Evolutionary conservation across 2,113 vertebrate species (phyloP).

Genomic region (Rhinogobius similis): DNA sequence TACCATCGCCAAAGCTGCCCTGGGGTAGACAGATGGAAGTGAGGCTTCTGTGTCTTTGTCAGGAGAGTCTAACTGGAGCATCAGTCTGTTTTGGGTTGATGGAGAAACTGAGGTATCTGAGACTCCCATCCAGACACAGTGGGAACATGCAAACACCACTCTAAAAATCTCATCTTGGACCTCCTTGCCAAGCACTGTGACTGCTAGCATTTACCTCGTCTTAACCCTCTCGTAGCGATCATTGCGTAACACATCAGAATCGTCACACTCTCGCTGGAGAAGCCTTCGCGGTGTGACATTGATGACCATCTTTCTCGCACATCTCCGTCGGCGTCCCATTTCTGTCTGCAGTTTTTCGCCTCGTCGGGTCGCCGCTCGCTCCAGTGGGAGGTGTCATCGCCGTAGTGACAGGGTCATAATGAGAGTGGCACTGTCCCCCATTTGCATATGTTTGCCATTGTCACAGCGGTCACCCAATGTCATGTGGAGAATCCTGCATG

Average conservation of each 20-base stretch:
- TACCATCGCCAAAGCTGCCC: too few relatives aligned
- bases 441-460: slow-evolving; percentile 77
- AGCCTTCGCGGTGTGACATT: neutral
- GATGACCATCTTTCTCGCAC: neutral
- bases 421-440: slow-evolving; percentile 57
- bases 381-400: slow-evolving; percentile 57
- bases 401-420: slow-evolving; percentile 64
- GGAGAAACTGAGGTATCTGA: neutral
- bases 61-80: too few relatives aligned
- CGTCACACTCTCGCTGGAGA: neutral
- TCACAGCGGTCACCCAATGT: slow-evolving; percentile 74
- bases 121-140: neutral
- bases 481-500: slow-evolving; percentile 66
- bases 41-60: too few relatives aligned
- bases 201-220: neutral
- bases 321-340: neutral
- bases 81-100: neutral
- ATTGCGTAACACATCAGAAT: neutral
- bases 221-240: neutral
- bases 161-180: neutral
- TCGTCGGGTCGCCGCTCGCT: slow-evolving; percentile 1
- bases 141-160: neutral
- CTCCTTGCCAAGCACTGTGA: neutral
- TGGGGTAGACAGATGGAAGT: too few relatives aligned
- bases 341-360: slow-evolving; percentile 17